These are phyloP conservation scores for Agrochola circellaris DNA, from an alignment of 2,888 invertebrate genomes.

Conservation along the genomic window DNA sequence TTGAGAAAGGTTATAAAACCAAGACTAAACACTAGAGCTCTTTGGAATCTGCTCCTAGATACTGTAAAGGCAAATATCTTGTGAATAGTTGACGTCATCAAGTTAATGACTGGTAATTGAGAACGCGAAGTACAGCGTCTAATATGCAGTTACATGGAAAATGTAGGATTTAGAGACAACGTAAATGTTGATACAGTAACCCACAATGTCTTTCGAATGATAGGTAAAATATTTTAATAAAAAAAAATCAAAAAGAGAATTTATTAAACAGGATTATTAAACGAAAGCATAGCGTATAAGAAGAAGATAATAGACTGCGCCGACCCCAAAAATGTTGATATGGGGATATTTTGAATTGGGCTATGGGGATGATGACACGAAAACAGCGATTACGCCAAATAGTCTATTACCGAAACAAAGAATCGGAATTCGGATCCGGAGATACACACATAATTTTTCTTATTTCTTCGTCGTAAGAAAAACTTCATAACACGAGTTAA, in stretches of 20 bases:
- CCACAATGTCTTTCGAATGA: background rate
- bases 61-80: slow-evolving; percentile 36
- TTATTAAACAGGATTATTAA: background rate
- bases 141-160: slow-evolving; percentile 38
- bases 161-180: slow-evolving; percentile 29
- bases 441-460: background rate
- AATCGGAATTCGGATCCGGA: background rate
- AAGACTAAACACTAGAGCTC: background rate
- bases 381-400: background rate
- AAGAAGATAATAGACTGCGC: background rate
- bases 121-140: slow-evolving; percentile 40
- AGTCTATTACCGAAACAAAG: background rate
- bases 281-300: background rate
- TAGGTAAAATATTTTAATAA: background rate
- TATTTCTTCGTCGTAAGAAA: background rate
- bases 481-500: background rate
- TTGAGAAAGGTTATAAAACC: background rate
- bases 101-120: slow-evolving; percentile 66
- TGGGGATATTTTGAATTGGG: too few species aligned
- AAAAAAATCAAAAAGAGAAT: background rate
- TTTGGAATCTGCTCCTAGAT: slow-evolving; percentile 29
- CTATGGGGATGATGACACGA: background rate
- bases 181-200: slow-evolving; percentile 11
- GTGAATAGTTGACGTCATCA: slow-evolving; percentile 61
- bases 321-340: background rate